Conservation (phyloP, 2,888 invertebrate species). For the Caradrina clavipalpis region DNA sequence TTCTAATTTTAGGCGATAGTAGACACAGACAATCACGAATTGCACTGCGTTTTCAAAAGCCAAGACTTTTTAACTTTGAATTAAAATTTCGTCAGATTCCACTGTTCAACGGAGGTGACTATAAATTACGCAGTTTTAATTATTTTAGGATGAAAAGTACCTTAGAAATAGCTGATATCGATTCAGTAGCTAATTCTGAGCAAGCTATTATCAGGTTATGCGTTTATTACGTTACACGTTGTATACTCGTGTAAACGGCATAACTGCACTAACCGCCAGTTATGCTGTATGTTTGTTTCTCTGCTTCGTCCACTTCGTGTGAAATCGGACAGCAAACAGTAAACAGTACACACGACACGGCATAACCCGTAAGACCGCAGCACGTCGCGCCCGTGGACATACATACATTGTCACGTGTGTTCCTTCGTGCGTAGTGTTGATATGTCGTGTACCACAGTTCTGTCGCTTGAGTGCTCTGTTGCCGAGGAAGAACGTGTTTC, state of each 20-base stretch:
- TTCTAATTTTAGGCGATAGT: no score
- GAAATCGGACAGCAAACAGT: not conserved
- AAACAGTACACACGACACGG: not conserved
- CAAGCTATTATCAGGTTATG: no score
- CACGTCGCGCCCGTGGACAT: not conserved
- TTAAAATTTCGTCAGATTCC: no score
- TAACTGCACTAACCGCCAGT: not conserved
- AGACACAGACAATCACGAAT: no score
- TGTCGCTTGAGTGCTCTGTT: not conserved
- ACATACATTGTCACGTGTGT: not conserved
- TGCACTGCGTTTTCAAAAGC: no score
- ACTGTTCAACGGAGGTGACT: no score
- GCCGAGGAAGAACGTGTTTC: not conserved
- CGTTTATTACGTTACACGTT: no score
- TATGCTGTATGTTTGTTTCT: not conserved
- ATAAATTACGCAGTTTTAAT: no score
- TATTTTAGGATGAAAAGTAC: no score
- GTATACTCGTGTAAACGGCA: not conserved
- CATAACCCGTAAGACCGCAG: not conserved
- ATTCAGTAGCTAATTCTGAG: no score
- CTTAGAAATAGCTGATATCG: no score
- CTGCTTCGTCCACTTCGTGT: not conserved
- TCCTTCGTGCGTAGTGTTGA: not conserved
- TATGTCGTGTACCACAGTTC: not conserved
- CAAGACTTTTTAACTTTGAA: no score